Evolutionary conservation across 2,888 invertebrate species (phyloP).

Genomic region (Parnassius mnemosyne): DNA sequence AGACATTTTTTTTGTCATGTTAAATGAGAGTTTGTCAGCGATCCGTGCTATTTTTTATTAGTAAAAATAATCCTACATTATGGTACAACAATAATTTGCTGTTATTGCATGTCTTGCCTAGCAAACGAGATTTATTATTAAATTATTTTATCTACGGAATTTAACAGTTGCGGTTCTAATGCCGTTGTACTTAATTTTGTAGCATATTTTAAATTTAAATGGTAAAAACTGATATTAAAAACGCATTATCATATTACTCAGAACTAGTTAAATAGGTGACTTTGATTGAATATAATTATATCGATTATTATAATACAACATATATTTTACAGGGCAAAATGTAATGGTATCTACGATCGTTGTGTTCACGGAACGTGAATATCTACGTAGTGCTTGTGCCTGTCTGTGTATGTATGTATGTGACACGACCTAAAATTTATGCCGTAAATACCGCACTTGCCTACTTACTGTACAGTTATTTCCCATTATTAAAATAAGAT

Average conservation of each 20-base stretch:
- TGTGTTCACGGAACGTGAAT: conserved; percentile 12
- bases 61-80: too few relatives aligned
- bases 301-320: too few relatives aligned
- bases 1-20: too few relatives aligned
- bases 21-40: too few relatives aligned
- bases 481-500: conserved; percentile 7
- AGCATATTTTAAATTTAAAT: neutral
- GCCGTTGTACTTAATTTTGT: neutral
- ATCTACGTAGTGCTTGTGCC: neutral
- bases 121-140: too few relatives aligned
- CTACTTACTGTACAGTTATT: neutral
- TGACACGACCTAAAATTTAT: conserved; percentile 19
- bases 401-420: neutral
- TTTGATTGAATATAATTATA: too few relatives aligned
- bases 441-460: conserved; percentile 12
- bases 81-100: too few relatives aligned
- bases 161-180: neutral
- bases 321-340: conserved; percentile 53
- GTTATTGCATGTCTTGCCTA: too few relatives aligned
- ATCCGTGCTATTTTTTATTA: too few relatives aligned
- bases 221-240: neutral
- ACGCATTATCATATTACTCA: neutral
- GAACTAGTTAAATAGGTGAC: neutral
- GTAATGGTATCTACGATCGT: conserved; percentile 49
- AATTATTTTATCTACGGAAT: neutral